Conservation (phyloP, 2,888 invertebrate genomes). For the Monoplex corrugatus region DNA sequence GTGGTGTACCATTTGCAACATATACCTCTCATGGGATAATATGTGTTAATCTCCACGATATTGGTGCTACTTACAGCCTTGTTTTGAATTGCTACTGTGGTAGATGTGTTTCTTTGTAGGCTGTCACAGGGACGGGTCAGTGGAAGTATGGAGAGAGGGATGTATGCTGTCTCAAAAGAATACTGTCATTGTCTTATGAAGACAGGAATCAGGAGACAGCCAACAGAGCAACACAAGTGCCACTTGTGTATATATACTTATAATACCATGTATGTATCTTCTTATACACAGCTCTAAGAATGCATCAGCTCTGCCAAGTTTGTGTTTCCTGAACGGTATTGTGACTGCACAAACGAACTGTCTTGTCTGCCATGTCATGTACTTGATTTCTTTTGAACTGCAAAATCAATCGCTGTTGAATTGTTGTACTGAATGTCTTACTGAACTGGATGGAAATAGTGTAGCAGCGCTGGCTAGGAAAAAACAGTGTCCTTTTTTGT, state of each 20-base stretch:
- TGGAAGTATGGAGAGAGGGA: background rate
- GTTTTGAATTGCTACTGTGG: conserved; percentile 4
- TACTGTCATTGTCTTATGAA: background rate
- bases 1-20: conserved; percentile 11
- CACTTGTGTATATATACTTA: background rate
- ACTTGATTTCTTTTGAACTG: background rate
- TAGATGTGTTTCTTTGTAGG: conserved; percentile 30
- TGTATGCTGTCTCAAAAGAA: conserved; percentile 19
- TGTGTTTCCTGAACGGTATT: background rate
- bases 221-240: conserved; percentile 15
- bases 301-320: background rate
- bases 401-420: background rate
- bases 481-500: conserved; percentile 1
- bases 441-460: background rate
- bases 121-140: background rate
- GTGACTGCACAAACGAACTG: conserved; percentile 5
- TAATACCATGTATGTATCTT: conserved; percentile 17
- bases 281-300: conserved; percentile 33
- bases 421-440: background rate
- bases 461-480: background rate
- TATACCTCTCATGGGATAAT: conserved; percentile 41
- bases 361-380: conserved; percentile 19
- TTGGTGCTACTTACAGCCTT: conserved; percentile 55
- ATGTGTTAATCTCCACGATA: conserved; percentile 54
- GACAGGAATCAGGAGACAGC: background rate